These are phyloP conservation scores for Pelochelys cantorii DNA, from an alignment of 2,797 vertebrate species.

Conservation along the genomic window DNA sequence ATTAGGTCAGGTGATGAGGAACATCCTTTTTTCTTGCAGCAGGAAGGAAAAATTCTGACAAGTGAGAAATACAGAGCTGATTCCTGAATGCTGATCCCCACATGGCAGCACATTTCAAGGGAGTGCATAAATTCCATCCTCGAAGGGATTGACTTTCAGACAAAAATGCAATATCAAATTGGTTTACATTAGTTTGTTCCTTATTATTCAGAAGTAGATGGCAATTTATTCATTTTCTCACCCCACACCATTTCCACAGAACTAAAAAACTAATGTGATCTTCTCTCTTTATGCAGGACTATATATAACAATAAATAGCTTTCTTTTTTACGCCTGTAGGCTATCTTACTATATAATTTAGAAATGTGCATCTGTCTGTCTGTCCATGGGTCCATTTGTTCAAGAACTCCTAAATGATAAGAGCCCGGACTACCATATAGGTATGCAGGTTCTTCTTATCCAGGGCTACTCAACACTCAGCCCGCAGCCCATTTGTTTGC, in stretches of 20 bases:
- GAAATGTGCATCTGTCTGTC: too few relatives aligned
- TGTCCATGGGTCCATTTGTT: too few relatives aligned
- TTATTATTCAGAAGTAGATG: not conserved
- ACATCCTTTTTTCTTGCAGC: not conserved
- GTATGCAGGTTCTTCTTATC: too few relatives aligned
- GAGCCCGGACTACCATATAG: too few relatives aligned
- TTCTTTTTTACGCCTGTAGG: not conserved
- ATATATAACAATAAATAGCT: not conserved
- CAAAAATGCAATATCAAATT: conserved; percentile 1
- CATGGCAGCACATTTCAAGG: not conserved
- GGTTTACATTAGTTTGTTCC: not conserved
- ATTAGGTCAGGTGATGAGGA: not conserved
- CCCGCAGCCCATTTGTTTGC: too few relatives aligned
- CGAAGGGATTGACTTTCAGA: not conserved
- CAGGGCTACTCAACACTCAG: too few relatives aligned
- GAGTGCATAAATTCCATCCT: not conserved
- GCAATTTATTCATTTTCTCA: not conserved
- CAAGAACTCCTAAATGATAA: too few relatives aligned
- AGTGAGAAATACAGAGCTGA: not conserved
- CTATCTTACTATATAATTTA: not conserved
- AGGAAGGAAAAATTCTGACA: not conserved
- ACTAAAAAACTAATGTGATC: not conserved
- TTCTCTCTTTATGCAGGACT: not conserved
- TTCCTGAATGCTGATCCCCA: not conserved
- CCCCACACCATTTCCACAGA: not conserved